A percentile compares a stretch with the other conserved stretches of the same genome.
These are phyloP conservation scores for Therioaphis trifolii DNA, from an alignment of 2,888 invertebrate species.

Conservation along the genomic window DNA sequence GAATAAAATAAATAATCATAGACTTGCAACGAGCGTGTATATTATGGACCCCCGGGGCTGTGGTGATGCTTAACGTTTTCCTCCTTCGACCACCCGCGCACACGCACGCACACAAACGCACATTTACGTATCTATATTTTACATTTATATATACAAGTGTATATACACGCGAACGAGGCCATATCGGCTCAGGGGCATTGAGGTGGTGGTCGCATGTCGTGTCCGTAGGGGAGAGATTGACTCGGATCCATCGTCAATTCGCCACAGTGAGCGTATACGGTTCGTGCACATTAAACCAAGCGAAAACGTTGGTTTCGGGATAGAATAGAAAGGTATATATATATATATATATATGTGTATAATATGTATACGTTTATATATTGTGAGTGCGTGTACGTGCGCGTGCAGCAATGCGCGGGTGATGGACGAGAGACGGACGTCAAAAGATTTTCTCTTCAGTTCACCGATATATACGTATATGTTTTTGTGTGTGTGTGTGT, in stretches of 20 bases:
- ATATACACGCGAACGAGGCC: background rate
- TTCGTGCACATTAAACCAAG: slow-evolving; percentile 29
- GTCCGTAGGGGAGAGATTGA: background rate
- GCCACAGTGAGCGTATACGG: background rate
- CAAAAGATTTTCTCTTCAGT: background rate
- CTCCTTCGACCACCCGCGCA: background rate
- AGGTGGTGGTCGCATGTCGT: background rate
- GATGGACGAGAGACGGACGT: too few relatives aligned
- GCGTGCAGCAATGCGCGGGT: too few relatives aligned
- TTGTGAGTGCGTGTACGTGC: background rate
- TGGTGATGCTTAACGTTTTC: background rate
- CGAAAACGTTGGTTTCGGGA: background rate
- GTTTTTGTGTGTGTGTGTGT: background rate
- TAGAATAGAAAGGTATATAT: background rate
- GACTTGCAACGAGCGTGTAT: background rate
- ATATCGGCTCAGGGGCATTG: background rate
- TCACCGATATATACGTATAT: too few relatives aligned
- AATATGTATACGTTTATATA: background rate
- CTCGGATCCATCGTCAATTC: background rate
- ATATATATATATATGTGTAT: too few relatives aligned
- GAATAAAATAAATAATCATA: background rate
- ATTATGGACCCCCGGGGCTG: background rate
- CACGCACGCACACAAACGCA: background rate
- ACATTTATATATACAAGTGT: too few relatives aligned
- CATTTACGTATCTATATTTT: too few relatives aligned